These are phyloP conservation scores for Drosophila greeni DNA, from an alignment of 2,888 invertebrate species.

Conservation along the genomic window DNA sequence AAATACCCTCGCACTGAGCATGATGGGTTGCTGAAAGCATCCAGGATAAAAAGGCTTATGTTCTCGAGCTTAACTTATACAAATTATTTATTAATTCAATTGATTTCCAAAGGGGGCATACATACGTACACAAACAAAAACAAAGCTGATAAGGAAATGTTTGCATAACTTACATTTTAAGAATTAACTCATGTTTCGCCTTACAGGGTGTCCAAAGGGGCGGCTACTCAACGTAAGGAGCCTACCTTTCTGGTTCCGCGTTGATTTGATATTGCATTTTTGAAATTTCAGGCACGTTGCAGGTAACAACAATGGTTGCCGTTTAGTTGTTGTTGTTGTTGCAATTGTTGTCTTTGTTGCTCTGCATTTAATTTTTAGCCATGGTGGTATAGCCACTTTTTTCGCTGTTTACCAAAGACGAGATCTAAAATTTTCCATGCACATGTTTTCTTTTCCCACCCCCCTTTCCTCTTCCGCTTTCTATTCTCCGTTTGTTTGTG, in stretches of 20 bases:
- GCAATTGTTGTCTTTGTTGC: slow-evolving; percentile 21
- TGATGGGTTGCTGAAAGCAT: neutral
- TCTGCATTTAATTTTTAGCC: slow-evolving; percentile 35
- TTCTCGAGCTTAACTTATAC: neutral
- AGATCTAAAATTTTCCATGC: slow-evolving; percentile 34
- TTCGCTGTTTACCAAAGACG: slow-evolving; percentile 19
- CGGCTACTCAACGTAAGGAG: too few species aligned
- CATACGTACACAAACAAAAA: too few species aligned
- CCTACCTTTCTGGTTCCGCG: slow-evolving; percentile 54
- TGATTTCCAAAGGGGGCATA: neutral
- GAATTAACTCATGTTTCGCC: neutral
- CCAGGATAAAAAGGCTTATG: neutral
- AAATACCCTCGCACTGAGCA: slow-evolving; percentile 11
- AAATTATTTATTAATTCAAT: neutral
- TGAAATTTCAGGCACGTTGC: slow-evolving; percentile 69
- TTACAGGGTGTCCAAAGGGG: neutral
- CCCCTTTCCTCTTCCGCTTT: slow-evolving; percentile 10
- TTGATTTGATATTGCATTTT: slow-evolving; percentile 67
- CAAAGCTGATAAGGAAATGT: neutral
- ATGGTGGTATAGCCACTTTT: slow-evolving; percentile 6
- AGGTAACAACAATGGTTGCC: slow-evolving; percentile 49
- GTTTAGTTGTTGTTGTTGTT: slow-evolving; percentile 14
- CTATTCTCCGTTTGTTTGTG: slow-evolving; percentile 34
- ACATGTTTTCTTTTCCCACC: slow-evolving; percentile 1
- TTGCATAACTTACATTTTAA: neutral